Conservation (phyloP, 2,113 vertebrate species). For the Nothobranchius furzeri region DNA sequence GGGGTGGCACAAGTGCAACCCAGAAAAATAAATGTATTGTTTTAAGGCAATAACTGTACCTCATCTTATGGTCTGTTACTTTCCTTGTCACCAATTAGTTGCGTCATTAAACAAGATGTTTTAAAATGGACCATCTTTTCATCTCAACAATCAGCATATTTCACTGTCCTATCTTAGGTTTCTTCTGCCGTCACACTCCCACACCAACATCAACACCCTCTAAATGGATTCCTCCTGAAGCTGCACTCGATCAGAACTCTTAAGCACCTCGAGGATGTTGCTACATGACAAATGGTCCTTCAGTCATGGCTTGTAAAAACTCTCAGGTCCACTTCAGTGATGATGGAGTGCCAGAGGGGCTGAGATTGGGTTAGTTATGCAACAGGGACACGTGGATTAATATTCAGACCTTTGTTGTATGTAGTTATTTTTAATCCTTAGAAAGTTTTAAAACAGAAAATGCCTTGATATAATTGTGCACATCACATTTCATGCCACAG, state of each 20-base stretch:
- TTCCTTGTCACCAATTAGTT: too few species aligned
- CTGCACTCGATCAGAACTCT: constrained; percentile 29
- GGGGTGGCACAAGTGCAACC: constrained; percentile 12
- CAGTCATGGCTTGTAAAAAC: constrained; percentile 2
- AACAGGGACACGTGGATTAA: too few species aligned
- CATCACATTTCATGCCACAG: too few species aligned
- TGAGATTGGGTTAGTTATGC: too few species aligned
- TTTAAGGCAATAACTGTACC: not conserved
- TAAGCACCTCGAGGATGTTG: constrained; percentile 29
- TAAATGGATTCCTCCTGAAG: constrained; percentile 14
- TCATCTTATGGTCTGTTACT: not conserved
- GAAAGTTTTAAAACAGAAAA: too few species aligned
- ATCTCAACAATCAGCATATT: not conserved
- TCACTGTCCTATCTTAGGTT: not conserved
- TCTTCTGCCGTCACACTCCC: not conserved
- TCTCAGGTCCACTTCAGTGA: constrained; percentile 15
- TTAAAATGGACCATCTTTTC: not conserved
- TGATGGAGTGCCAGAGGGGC: too few species aligned
- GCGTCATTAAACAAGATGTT: too few species aligned
- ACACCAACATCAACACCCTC: constrained; percentile 24
- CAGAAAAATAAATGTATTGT: constrained; percentile 6
- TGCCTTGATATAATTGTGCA: too few species aligned
- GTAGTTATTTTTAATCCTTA: too few species aligned
- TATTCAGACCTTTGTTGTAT: too few species aligned
- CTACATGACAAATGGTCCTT: constrained; percentile 45